Evolutionary conservation across 92 coral and sea anemone species (phyloP).

Genomic region (Bergia puertoricense): DNA sequence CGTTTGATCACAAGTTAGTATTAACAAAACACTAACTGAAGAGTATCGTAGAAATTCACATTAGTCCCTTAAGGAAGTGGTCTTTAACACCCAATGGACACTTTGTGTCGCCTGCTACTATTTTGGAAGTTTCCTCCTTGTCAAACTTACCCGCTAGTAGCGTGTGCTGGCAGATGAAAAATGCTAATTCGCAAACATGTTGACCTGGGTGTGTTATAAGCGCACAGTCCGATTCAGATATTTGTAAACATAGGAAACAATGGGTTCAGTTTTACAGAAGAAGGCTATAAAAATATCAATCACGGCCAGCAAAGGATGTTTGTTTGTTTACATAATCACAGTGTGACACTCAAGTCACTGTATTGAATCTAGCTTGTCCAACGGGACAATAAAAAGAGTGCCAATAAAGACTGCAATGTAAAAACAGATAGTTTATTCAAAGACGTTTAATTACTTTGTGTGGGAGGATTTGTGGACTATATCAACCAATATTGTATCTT

Average conservation of each 20-base stretch:
- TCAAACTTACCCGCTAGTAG: background rate
- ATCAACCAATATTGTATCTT: constrained; percentile 83
- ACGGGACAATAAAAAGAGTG: constrained; percentile 80
- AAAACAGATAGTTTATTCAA: constrained; percentile 91
- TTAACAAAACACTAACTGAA: constrained; percentile 44
- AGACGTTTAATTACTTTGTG: constrained; percentile 94
- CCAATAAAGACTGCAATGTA: constrained; percentile 87
- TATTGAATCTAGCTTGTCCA: constrained; percentile 87
- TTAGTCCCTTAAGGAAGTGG: background rate
- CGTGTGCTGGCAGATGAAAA: constrained; percentile 55
- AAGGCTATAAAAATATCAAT: constrained; percentile 93
- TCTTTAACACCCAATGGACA: background rate
- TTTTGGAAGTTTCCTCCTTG: background rate
- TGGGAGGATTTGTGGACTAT: constrained; percentile 89
- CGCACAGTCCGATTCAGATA: constrained; percentile 76
- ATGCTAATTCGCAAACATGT: constrained; percentile 67
- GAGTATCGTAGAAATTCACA: constrained; percentile 5
- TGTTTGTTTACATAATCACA: constrained; percentile 86
- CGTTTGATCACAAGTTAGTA: constrained; percentile 43
- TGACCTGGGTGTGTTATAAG: constrained; percentile 67
- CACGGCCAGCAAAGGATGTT: constrained; percentile 71
- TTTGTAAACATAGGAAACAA: constrained; percentile 84
- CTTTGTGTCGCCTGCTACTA: background rate
- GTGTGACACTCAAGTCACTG: constrained; percentile 80
- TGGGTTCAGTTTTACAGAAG: constrained; percentile 86